Base-by-base conservation (phyloP, 2,113 vertebrate genomes). In the Theristicus caerulescens region DNA sequence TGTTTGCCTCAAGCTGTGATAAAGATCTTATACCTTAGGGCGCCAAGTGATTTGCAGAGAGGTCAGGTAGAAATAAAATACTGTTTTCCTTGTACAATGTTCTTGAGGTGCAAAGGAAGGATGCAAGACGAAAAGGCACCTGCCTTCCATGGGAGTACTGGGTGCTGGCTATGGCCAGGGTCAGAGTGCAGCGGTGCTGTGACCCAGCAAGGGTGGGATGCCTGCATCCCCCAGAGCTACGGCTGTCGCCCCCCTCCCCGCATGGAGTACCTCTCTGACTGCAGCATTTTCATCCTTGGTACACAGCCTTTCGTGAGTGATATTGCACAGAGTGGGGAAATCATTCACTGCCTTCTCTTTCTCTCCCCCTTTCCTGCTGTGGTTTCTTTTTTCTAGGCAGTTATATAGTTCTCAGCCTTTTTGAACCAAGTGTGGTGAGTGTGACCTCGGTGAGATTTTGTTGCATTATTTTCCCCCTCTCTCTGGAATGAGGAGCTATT, bases 161-260 rank as follows among this genome's bases (percentile, higher is more conserved):
- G 14, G 9, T 73, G 32, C 64, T 38, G 51, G 36, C 51, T 87
- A 3, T 6, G 47, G 54, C 36, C 12, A 2, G 36, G 38, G 27
- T 36, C 2, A 0, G 55, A 62, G 46, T 2, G 7, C 22, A 54
- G 58, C 19, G 2, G 21, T 22, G 88, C 34, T 47, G 87, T 17
- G 40, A 44, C 24, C 31, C 40, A 61, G 11, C 7, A 42, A 16
- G 18, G 13, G 13, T 51, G 58, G 26, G 58, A 66, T 82, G 36
- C 38, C 44, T 42, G 31, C 44, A 64, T 8, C 42, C 38, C 26
- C 3, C 3, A 0, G 15, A 47, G 46, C 18, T 49, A 12, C 0
- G 1, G 26, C 65, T 76, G 40, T 80, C 9, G 16, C 8, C 12
- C 58, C n/a, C 31, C 22, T 57, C 3, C 2, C 55, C 0, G 1